Evolutionary conservation across 2,888 invertebrate species (phyloP).

Genomic region (Cryptophagus acutangulus): DNA sequence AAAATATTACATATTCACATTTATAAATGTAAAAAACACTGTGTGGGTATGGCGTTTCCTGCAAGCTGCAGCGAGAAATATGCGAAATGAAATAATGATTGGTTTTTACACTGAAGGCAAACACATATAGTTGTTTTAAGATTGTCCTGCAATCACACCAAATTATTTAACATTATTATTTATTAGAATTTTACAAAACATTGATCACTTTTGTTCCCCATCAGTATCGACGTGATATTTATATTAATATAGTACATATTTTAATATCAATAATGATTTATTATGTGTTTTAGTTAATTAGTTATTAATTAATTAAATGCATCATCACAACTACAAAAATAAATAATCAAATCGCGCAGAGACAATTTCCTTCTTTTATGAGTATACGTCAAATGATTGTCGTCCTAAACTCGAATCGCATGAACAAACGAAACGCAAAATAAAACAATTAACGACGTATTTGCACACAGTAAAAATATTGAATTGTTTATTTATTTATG

Average conservation of each 20-base stretch:
- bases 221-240: slow-evolving; percentile 26
- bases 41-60: too few species aligned
- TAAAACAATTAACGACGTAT: slow-evolving; percentile 16
- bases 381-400: slow-evolving; percentile 36
- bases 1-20: too few species aligned
- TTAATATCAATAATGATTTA: slow-evolving; percentile 7
- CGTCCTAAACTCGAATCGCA: slow-evolving; percentile 30
- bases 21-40: too few species aligned
- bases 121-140: slow-evolving; percentile 31
- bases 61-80: too few species aligned
- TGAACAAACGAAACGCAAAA: slow-evolving; percentile 21
- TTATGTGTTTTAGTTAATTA: not conserved
- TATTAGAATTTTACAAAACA: slow-evolving; percentile 31
- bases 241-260: slow-evolving; percentile 14
- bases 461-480: too few species aligned
- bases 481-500: too few species aligned
- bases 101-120: slow-evolving; percentile 38
- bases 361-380: slow-evolving; percentile 11
- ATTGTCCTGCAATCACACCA: slow-evolving; percentile 40
- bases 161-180: slow-evolving; percentile 15
- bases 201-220: slow-evolving; percentile 39
- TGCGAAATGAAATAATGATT: too few species aligned
- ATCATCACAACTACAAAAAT: too few species aligned
- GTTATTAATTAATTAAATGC: not conserved
- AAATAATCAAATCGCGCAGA: slow-evolving; percentile 16